Percentiles rank a stretch among this genome's conserved stretches.
These are phyloP conservation scores for Drosophila nikananu DNA, from an alignment of 1,140 invertebrate species.

Conservation along the genomic window DNA sequence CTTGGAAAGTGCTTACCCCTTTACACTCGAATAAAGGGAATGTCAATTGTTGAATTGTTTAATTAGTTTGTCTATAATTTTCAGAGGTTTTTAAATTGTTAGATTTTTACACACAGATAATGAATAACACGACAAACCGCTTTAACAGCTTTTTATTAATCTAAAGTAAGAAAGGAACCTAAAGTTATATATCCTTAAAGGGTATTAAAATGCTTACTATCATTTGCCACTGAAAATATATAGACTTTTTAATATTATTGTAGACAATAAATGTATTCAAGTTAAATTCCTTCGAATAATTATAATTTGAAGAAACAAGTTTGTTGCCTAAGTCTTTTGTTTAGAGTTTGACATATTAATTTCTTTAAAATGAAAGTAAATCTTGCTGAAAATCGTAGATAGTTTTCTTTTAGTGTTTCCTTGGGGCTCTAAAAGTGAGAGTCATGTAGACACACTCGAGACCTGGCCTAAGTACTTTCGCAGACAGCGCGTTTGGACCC, in stretches of 20 bases:
- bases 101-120: not conserved
- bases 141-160: not conserved
- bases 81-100: not conserved
- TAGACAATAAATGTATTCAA: not conserved
- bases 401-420: constrained; percentile 24
- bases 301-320: not conserved
- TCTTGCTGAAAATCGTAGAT: no score
- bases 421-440: constrained; percentile 67
- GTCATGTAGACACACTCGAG: constrained; percentile 81
- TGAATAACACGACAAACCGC: not conserved
- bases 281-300: no score
- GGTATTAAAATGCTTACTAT: not conserved
- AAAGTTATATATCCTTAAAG: not conserved
- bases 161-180: no score
- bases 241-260: not conserved
- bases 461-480: constrained; percentile 73
- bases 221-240: not conserved
- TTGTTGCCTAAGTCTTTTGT: constrained; percentile 2
- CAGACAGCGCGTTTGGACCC: constrained; percentile 47
- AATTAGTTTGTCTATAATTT: no score
- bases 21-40: constrained; percentile 5
- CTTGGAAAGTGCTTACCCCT: constrained; percentile 43
- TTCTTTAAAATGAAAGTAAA: no score
- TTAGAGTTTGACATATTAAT: not conserved
- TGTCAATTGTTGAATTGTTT: not conserved